phyloP scores from a whole-genome alignment of 2,113 vertebrate species.

The Axis porcinus region DNA sequence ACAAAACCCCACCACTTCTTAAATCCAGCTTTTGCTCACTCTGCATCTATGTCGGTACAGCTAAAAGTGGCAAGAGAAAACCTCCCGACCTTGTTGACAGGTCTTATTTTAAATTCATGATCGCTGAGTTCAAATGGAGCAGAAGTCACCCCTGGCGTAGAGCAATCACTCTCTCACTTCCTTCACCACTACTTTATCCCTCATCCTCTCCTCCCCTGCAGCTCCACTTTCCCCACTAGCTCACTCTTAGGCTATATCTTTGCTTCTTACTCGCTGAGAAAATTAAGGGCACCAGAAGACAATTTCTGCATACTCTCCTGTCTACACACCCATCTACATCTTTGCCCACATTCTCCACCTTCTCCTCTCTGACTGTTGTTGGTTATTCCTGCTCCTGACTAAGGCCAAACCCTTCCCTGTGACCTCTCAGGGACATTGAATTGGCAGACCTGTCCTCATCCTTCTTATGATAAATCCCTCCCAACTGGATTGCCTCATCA shows the following conservation, averaged over 20 bases:
- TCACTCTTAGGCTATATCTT: neutral
- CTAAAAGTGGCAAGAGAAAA: neutral
- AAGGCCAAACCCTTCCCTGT: neutral
- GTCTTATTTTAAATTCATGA: constrained; percentile 25
- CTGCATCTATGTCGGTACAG: neutral
- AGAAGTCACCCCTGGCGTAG: neutral
- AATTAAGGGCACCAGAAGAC: neutral
- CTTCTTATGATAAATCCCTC: neutral
- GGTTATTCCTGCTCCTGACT: neutral
- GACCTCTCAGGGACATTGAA: neutral
- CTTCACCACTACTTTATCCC: neutral
- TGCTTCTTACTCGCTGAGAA: neutral
- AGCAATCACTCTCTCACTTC: neutral
- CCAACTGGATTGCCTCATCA: neutral
- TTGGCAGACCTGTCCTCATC: neutral
- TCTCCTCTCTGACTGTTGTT: neutral
- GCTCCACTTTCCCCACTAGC: neutral
- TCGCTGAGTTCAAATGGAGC: neutral
- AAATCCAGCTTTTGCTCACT: neutral
- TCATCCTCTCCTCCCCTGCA: neutral
- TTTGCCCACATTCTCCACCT: neutral
- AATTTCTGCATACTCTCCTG: neutral
- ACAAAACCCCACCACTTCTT: neutral
- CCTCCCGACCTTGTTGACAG: neutral
- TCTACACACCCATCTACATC: neutral